These are phyloP conservation scores for Phocoena phocoena DNA, from an alignment of 2,113 vertebrate genomes.

Conservation along the genomic window DNA sequence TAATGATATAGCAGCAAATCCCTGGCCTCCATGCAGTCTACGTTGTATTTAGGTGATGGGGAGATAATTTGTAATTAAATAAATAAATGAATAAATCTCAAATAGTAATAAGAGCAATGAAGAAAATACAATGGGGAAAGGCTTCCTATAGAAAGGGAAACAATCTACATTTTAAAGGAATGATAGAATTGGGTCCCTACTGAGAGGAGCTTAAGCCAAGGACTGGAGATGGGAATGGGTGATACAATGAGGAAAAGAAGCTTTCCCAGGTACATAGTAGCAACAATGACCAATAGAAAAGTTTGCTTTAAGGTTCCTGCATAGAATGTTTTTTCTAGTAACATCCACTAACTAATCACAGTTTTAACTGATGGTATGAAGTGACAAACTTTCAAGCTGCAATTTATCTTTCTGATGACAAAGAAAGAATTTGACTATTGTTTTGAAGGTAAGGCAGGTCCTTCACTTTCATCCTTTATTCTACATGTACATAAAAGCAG, in stretches of 20 bases:
- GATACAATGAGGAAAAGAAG: neutral
- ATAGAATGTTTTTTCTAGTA: neutral
- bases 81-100: neutral
- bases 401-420: neutral
- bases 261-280: neutral
- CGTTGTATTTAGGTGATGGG: neutral
- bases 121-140: neutral
- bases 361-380: neutral
- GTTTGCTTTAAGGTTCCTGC: neutral
- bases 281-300: neutral
- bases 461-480: neutral
- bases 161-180: neutral
- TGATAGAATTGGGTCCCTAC: neutral
- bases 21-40: too few relatives aligned
- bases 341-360: neutral
- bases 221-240: neutral
- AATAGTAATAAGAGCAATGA: neutral
- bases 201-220: neutral
- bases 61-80: neutral
- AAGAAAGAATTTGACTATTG: neutral
- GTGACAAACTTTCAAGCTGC: neutral
- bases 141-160: neutral
- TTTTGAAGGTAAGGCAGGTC: neutral
- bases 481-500: neutral
- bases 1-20: neutral